phyloP scores from a whole-genome alignment of 2,113 vertebrate genomes.

The Nansenia antarctica region DNA sequence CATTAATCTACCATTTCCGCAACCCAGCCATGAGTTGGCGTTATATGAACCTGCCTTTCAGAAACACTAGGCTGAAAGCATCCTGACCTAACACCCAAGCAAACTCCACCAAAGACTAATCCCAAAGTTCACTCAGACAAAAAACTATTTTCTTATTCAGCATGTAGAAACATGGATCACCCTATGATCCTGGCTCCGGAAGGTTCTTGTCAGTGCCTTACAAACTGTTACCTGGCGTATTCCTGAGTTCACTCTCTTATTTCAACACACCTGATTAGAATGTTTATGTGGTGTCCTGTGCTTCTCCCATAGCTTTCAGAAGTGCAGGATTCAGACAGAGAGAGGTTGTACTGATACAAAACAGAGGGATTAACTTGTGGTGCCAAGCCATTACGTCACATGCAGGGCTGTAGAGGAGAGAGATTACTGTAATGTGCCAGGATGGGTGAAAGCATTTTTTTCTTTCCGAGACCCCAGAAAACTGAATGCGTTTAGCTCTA shows the following conservation, averaged over 20 bases:
- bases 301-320: slow-evolving; percentile 9
- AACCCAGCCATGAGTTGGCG: slow-evolving; percentile 52
- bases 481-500: slow-evolving; percentile 24
- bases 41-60: slow-evolving; percentile 62
- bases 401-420: slow-evolving; percentile 27
- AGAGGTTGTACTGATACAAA: slow-evolving; percentile 26
- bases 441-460: slow-evolving; percentile 27
- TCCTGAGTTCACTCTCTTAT: slow-evolving; percentile 38
- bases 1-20: slow-evolving; percentile 59
- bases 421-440: slow-evolving; percentile 41
- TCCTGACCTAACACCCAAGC: slow-evolving; percentile 48
- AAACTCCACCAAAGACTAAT: slow-evolving; percentile 38
- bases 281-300: slow-evolving; percentile 1
- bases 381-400: slow-evolving; percentile 42
- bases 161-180: slow-evolving; percentile 43
- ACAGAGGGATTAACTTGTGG: slow-evolving; percentile 31
- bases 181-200: slow-evolving; percentile 26
- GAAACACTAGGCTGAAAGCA: slow-evolving; percentile 27
- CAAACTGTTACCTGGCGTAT: slow-evolving; percentile 37
- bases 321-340: slow-evolving; percentile 17
- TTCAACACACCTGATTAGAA: slow-evolving; percentile 34
- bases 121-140: slow-evolving; percentile 43
- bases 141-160: slow-evolving; percentile 36
- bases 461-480: slow-evolving; percentile 11
- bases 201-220: slow-evolving; percentile 38